Evolutionary conservation across 2,113 vertebrate genomes (phyloP), one percentile per base, ranked within the genome.

Genomic region (Plecturocebus donacophilus): DNA sequence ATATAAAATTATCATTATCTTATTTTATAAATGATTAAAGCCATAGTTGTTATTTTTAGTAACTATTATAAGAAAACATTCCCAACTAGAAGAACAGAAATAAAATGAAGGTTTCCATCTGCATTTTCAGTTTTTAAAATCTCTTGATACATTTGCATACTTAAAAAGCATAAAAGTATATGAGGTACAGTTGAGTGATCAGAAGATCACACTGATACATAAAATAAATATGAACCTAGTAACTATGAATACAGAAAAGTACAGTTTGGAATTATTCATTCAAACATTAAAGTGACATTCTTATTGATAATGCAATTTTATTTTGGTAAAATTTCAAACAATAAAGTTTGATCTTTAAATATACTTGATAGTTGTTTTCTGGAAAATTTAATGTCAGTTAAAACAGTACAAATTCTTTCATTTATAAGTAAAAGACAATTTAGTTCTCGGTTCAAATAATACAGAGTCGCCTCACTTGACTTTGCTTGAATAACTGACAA

Each of bases 391-490:
- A 3, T 70, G 3, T 70, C 35, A 76, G 68, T 56, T 70, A 71
- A 81, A 71, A 27, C 27, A 79, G 4, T 76, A 16, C 1, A 95
- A 64, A 93, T 49, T 93, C 11, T n/a, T 19, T 85, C 40, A 14
- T 3, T 84, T 25, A 12, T 12, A 70, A 42, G 5, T 79, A 75
- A 86, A 71, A 38, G 30, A 88, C 9, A 79, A 0, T 38, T 94
- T 75, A 12, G 10, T 86, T 91, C 21, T 56, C 56, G 2, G 64
- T 91, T 77, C 49, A 79, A 13, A 58, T 87, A 58, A 52, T 52
- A 64, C 16, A 19, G 64, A n/a, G 14, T 38, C 3, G 73, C 14
- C 0, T 64, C 6, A 42, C 4, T 0, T 5, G 3, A 38, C 5
- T n/a, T 93, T 97, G 11, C 1, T 54, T 45, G 8, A 86, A 23